phyloP scores from a whole-genome alignment of 2,888 invertebrate species.

The Sinelater perroti region DNA sequence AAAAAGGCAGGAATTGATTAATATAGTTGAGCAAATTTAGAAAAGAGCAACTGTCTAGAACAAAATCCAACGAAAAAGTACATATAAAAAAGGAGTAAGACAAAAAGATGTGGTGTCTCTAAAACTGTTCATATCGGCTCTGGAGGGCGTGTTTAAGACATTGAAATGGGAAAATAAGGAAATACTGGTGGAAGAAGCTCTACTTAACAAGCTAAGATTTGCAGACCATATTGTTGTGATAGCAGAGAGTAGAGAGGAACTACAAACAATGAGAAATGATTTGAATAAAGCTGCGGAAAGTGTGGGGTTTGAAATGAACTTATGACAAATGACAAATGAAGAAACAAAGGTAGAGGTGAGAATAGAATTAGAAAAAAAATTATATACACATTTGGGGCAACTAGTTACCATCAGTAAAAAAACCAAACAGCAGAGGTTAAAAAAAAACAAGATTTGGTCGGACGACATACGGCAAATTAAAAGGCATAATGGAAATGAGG shows the following conservation, averaged over 20 bases:
- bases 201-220: constrained; percentile 1
- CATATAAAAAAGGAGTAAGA: neutral
- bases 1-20: neutral
- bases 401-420: too few species aligned
- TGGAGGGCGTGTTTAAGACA: neutral
- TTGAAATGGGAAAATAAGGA: neutral
- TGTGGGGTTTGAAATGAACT: neutral
- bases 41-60: neutral
- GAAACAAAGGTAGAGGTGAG: neutral
- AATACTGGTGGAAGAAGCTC: too few species aligned
- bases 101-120: neutral
- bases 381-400: too few species aligned
- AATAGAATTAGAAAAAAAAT: too few species aligned
- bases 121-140: neutral
- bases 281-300: neutral
- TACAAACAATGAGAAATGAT: neutral
- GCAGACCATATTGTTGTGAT: neutral
- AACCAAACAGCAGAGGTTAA: too few species aligned
- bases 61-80: neutral
- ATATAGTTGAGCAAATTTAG: neutral
- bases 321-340: too few species aligned
- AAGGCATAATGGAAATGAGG: too few species aligned
- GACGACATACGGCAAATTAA: too few species aligned
- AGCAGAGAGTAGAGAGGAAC: neutral
- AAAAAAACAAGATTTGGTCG: too few species aligned